These are phyloP conservation scores for Podarcis cretensis DNA, from an alignment of 2,113 vertebrate species.

Conservation along the genomic window DNA sequence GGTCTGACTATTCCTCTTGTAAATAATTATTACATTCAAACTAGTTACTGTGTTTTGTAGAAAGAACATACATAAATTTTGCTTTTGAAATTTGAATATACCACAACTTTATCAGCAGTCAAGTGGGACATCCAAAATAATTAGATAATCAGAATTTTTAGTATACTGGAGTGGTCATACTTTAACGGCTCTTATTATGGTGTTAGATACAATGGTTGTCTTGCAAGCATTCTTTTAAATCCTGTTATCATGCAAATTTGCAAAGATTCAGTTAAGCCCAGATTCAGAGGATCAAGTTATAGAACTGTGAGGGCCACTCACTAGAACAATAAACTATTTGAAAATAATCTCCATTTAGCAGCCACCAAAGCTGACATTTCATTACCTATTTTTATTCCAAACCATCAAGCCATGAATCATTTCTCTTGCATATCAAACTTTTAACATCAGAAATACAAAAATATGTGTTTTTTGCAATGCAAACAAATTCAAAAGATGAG, in stretches of 20 bases:
- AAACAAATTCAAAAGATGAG: conserved; percentile 48
- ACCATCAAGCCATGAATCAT: conserved; percentile 24
- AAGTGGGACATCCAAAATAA: neutral
- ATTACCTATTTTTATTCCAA: neutral
- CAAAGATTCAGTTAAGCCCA: neutral
- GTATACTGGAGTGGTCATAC: neutral
- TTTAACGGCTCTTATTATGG: neutral
- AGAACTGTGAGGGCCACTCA: neutral
- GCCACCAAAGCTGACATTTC: neutral
- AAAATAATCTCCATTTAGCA: neutral
- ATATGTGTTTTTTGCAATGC: conserved; percentile 31
- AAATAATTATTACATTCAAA: neutral
- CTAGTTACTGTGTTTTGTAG: neutral
- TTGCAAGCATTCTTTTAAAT: neutral
- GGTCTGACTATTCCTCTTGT: neutral
- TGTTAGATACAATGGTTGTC: neutral
- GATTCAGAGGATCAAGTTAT: neutral
- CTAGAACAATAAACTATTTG: neutral
- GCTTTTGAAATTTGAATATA: conserved; percentile 13
- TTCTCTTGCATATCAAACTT: conserved; percentile 30
- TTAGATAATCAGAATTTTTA: neutral
- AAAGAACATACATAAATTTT: neutral
- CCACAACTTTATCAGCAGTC: neutral
- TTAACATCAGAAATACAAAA: conserved; percentile 46
- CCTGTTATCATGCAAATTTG: neutral